These are phyloP conservation scores for Emmelina monodactyla DNA, from an alignment of 2,888 invertebrate species.

Conservation along the genomic window DNA sequence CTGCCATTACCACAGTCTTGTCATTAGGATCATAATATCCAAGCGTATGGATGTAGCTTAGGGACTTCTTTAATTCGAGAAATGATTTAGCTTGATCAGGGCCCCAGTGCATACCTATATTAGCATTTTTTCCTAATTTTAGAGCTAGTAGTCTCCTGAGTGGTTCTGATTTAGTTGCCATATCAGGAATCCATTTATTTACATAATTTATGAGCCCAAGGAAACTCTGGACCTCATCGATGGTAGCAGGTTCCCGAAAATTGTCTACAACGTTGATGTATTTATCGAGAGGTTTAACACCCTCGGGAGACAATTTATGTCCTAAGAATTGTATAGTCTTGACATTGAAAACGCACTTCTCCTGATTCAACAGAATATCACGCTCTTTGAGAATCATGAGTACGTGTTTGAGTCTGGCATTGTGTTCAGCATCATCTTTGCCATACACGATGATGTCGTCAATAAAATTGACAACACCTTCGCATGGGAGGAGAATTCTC, in stretches of 20 bases:
- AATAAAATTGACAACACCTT: slow-evolving; percentile 25
- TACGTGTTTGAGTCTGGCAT: no score
- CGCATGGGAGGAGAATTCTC: slow-evolving; percentile 22
- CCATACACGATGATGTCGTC: slow-evolving; percentile 15
- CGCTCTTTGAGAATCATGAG: no score
- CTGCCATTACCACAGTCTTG: slow-evolving; percentile 6
- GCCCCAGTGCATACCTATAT: not conserved
- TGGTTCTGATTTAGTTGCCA: slow-evolving; percentile 2
- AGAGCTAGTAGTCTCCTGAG: slow-evolving; percentile 1
- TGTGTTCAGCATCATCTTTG: slow-evolving; percentile 1
- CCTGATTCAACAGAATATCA: not conserved
- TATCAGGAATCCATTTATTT: slow-evolving; percentile 17
- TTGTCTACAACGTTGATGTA: not conserved
- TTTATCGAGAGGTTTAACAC: no score
- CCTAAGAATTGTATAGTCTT: no score
- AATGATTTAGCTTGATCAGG: not conserved
- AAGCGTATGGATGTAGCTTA: not conserved
- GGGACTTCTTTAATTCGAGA: not conserved
- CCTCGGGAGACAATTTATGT: no score
- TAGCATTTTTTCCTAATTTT: slow-evolving; percentile 3
- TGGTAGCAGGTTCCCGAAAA: not conserved
- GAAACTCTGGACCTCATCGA: slow-evolving; percentile 14
- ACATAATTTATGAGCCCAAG: slow-evolving; percentile 3
- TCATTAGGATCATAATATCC: not conserved
- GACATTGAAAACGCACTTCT: no score